Evolutionary conservation across 1,140 invertebrate genomes (phyloP), one percentile per base, ranked within the genome.

Genomic region (Phymastichus coffea): DNA sequence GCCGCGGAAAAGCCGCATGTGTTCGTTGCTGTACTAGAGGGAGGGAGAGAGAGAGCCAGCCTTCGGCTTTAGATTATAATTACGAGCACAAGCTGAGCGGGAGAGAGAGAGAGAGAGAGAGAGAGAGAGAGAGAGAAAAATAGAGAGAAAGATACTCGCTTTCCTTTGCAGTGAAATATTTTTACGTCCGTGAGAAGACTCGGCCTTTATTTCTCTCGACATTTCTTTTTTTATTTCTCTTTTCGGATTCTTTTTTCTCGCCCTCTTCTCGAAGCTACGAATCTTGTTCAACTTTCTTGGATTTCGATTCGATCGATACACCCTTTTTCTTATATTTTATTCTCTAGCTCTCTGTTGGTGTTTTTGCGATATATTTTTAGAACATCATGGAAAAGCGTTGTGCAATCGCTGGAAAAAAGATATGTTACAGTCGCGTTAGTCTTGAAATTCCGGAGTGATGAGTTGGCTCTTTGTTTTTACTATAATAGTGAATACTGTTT

Each of bases 41-140:
- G 14, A 9, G 6, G 10, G 14, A 9, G 17, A 7, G 48, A 59
- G 30, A 33, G n/a, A 35, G 14, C 57, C 17, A 46, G 56, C 37
- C 57, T 61, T 57, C 43, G 49, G 38, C 56, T 59, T 52, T 49
- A 33, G 53, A 66, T 70, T 69, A 66, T 66, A 68, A 69, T 70
- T 69, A 69, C 64, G 63, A 57, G 64, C 66, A 46, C 59, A 64
- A 65, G 28, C 46, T 37, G 25, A 17, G 26, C n/a, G n/a, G n/a
- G n/a, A n/a, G n/a, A n/a, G 47, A n/a, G 30, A 33, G 26, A 49
- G 17, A 35, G 47, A 47, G 41, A 43, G 41, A 43, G 41, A 20
- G 23, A 33, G 46, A 48, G 46, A 26, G 46, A 48, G 23, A 33
- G 26, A 33, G 26, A 30, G 46, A 33, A 26, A 33, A 15, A 30